Conservation (phyloP, 2,113 vertebrate species). For the Pterophyllum scalare region DNA sequence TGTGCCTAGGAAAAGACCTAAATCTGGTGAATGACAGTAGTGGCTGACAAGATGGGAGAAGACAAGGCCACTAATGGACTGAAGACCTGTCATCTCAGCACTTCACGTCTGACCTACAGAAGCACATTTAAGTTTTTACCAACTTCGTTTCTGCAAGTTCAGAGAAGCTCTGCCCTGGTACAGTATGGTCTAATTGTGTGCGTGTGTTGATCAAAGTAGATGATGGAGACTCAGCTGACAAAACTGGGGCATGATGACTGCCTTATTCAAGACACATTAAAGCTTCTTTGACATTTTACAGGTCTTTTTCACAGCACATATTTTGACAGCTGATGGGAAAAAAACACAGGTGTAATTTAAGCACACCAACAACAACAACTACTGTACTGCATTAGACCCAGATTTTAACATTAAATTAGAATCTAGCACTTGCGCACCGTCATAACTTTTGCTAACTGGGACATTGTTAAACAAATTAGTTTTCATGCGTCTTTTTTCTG, state of each 20-base stretch:
- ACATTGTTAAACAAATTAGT: background rate
- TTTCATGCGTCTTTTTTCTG: background rate
- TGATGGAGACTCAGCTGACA: conserved; percentile 3
- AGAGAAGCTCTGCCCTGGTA: background rate
- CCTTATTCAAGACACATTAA: conserved; percentile 4
- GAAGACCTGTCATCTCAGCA: conserved; percentile 53
- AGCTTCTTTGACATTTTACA: background rate
- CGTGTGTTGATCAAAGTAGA: conserved; percentile 1
- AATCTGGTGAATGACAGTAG: conserved; percentile 29
- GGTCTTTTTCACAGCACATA: background rate
- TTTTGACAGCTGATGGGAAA: background rate
- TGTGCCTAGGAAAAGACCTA: conserved; percentile 7
- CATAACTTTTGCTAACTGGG: background rate
- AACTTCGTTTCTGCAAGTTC: conserved; percentile 37
- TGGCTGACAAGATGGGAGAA: conserved; percentile 47
- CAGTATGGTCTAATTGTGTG: background rate
- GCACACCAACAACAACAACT: background rate
- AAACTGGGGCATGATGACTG: background rate
- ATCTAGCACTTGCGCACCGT: background rate
- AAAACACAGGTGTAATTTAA: background rate
- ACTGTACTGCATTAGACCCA: background rate
- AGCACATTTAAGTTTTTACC: conserved; percentile 28
- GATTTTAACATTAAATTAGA: background rate
- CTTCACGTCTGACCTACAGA: conserved; percentile 41
- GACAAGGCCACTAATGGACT: conserved; percentile 64